phyloP scores from a whole-genome alignment of 2,888 invertebrate species.

The Orthonychiurus folsomi region DNA sequence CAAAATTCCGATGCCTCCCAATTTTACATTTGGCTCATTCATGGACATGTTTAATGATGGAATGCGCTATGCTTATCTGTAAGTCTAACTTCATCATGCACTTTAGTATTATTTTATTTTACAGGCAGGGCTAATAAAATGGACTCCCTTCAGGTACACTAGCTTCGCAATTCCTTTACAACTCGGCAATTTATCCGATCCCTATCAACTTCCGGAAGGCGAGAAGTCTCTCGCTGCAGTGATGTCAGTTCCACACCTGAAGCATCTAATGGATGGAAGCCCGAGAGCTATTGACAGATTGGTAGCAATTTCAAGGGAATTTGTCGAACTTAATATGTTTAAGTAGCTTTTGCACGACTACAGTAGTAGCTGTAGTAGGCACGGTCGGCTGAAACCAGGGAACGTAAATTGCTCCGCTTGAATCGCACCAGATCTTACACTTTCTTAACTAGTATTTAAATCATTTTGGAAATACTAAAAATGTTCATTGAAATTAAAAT shows the following conservation, averaged over 20 bases:
- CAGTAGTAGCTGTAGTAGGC: no score
- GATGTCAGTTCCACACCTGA: neutral
- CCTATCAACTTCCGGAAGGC: neutral
- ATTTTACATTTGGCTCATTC: conserved; percentile 19
- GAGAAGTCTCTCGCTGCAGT: neutral
- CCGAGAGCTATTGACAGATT: conserved; percentile 21
- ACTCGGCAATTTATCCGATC: conserved; percentile 14
- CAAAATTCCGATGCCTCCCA: conserved; percentile 4
- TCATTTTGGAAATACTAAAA: no score
- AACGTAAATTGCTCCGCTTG: no score
- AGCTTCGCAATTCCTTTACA: conserved; percentile 29
- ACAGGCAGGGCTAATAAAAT: no score
- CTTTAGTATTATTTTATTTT: no score
- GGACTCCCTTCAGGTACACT: no score
- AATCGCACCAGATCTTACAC: no score
- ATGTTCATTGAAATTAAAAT: no score
- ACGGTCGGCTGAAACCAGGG: no score
- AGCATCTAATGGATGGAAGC: conserved; percentile 13
- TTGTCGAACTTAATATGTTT: conserved; percentile 13
- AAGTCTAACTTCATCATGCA: no score
- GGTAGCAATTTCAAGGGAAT: conserved; percentile 20
- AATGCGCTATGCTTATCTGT: conserved; percentile 20
- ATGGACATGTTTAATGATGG: conserved; percentile 21
- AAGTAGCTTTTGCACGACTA: neutral
- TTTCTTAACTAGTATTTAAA: no score